These are phyloP conservation scores for Mystacornis crossleyi DNA, from an alignment of 2,113 vertebrate species.

Conservation along the genomic window DNA sequence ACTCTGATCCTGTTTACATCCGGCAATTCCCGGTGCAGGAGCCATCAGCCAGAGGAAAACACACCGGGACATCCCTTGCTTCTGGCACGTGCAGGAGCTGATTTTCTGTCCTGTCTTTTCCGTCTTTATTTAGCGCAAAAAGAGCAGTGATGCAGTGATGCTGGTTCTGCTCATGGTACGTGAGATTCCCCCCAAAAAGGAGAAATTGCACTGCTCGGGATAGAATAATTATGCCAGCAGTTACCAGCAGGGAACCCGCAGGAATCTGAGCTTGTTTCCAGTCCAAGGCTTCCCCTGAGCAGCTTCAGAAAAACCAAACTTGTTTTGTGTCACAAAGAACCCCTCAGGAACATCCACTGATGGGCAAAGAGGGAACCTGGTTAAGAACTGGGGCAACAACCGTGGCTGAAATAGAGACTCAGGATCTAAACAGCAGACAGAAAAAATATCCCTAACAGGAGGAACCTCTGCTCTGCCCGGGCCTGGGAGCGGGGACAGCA, in stretches of 20 bases:
- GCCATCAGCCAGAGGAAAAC: not conserved
- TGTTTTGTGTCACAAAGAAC: not conserved
- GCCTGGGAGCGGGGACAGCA: not conserved
- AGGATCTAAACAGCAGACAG: not conserved
- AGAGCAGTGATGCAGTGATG: not conserved
- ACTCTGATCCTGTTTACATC: not conserved
- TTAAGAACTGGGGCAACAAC: not conserved
- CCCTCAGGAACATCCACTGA: not conserved
- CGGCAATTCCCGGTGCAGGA: not conserved
- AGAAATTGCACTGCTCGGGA: not conserved
- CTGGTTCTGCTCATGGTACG: not conserved
- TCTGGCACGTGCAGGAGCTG: not conserved
- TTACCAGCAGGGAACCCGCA: not conserved
- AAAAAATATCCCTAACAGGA: accelerated
- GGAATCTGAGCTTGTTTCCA: not conserved
- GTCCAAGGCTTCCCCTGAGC: not conserved
- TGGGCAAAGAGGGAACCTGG: not conserved
- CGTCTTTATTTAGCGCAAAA: not conserved
- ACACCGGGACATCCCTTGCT: not conserved
- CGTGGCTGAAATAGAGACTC: not conserved
- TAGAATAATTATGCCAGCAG: not conserved
- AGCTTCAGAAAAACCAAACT: not conserved
- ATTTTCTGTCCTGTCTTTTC: not conserved
- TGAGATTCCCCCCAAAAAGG: not conserved
- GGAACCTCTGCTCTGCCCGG: not conserved